Evolutionary conservation across 2,888 invertebrate genomes (phyloP), one percentile per base, ranked within the genome.

Genomic region (Agrochola litura): DNA sequence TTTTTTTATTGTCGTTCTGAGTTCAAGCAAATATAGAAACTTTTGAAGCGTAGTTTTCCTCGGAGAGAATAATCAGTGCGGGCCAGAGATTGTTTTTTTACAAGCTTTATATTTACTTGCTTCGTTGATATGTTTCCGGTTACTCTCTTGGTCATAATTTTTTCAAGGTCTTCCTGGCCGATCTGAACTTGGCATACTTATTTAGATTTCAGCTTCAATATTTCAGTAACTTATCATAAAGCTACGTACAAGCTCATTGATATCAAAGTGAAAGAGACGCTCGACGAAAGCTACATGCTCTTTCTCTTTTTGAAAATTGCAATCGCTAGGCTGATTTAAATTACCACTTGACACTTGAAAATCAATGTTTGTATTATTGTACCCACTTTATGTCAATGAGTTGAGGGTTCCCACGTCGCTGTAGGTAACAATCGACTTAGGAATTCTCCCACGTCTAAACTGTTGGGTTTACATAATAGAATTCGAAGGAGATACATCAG

Each of bases 401-500:
- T 12, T 6, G 8, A 63, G 22, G 0, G 56, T 84, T 84, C 83
- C 81, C 83, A 84, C 84, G 81, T 61, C 12, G 64, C 10, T 22
- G 81, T 52, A 25, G 22, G 43, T 58, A 70, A 84, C 83, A 84
- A 84, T 84, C 22, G 72, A 63, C 60, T 81, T 37, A 72, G 63
- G 66, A 77, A 82, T 79, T 77, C 75, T 86, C 86, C 78, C 86
- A 86, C 78, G 80, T 73, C n/a, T 71, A 65, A 75, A 76, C 41
- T 86, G 69, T 84, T 73, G 22, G 54, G 75, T 58, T 82, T 78
- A 80, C 77, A 73, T 80, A 85, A 85, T 78, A 74, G 30, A 60
- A 64, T 63, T 66, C 60, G 60, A 52, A 65, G 60, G 73, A 65
- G 61, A 19, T 5, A 41, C 72, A 56, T 43, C 68, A 66, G 68